These are phyloP conservation scores for Microtus ochrogaster DNA, from an alignment of 2,113 vertebrate species.

Conservation along the genomic window DNA sequence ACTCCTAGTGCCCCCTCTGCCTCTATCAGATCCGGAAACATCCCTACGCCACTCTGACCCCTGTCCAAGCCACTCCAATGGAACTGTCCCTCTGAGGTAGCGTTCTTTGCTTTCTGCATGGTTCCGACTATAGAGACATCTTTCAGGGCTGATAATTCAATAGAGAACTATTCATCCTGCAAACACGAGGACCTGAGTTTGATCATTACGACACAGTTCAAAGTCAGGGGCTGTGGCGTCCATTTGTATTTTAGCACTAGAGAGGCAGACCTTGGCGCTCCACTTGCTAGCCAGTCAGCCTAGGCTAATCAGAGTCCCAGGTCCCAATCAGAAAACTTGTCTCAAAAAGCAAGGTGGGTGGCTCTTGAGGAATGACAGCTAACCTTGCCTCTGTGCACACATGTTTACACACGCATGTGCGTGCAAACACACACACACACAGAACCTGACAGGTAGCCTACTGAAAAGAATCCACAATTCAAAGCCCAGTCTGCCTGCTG, in stretches of 20 bases:
- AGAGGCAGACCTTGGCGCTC: neutral
- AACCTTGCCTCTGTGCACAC: neutral
- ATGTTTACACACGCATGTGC: too few species aligned
- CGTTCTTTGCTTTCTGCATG: neutral
- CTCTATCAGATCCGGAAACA: neutral
- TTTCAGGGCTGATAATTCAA: neutral
- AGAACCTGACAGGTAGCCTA: neutral
- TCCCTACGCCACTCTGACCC: neutral
- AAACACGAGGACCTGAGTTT: neutral
- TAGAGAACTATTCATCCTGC: neutral
- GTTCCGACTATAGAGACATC: neutral
- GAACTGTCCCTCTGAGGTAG: neutral
- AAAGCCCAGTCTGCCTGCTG: constrained; percentile 20
- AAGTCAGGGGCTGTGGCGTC: neutral
- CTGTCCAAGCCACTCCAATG: neutral
- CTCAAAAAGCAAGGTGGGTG: neutral
- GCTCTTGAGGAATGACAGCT: neutral
- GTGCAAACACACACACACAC: neutral
- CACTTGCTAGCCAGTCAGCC: neutral
- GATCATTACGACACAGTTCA: too few species aligned
- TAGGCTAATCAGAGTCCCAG: neutral
- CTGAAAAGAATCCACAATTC: neutral
- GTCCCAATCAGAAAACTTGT: neutral
- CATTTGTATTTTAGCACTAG: too few species aligned
- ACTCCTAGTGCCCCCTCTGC: neutral